These are phyloP conservation scores for Himalopsyche anomala DNA, from an alignment of 2,888 invertebrate genomes.

Conservation along the genomic window DNA sequence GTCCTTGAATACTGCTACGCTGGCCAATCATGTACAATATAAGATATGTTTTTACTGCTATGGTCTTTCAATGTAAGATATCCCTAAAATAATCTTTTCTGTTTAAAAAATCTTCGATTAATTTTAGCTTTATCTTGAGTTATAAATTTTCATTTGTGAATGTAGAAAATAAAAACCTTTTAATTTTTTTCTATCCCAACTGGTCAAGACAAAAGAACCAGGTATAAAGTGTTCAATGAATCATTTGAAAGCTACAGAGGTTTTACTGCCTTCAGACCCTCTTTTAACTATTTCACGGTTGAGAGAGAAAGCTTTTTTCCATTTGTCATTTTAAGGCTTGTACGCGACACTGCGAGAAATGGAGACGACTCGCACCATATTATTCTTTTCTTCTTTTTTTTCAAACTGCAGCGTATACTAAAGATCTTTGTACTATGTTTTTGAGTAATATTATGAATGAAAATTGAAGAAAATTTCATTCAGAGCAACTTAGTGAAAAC, in stretches of 20 bases:
- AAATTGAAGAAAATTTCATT: neutral
- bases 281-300: slow-evolving; percentile 10
- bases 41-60: too few species aligned
- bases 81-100: too few species aligned
- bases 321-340: slow-evolving; percentile 23
- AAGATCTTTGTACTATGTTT: neutral
- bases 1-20: too few species aligned
- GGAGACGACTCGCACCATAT: neutral
- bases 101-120: too few species aligned
- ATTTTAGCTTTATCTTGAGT: too few species aligned
- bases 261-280: neutral
- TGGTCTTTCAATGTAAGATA: too few species aligned
- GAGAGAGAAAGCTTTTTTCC: slow-evolving; percentile 2
- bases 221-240: slow-evolving; percentile 9
- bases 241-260: neutral
- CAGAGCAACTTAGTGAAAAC: too few species aligned
- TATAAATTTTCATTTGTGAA: too few species aligned
- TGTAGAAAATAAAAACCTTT: too few species aligned
- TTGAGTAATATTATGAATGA: neutral
- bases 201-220: neutral
- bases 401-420: neutral
- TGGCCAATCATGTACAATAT: too few species aligned
- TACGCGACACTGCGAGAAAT: neutral
- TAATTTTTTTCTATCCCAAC: neutral
- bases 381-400: neutral